Evolutionary conservation across 92 coral and sea anemone species (phyloP).

Genomic region (Porites evermanni): DNA sequence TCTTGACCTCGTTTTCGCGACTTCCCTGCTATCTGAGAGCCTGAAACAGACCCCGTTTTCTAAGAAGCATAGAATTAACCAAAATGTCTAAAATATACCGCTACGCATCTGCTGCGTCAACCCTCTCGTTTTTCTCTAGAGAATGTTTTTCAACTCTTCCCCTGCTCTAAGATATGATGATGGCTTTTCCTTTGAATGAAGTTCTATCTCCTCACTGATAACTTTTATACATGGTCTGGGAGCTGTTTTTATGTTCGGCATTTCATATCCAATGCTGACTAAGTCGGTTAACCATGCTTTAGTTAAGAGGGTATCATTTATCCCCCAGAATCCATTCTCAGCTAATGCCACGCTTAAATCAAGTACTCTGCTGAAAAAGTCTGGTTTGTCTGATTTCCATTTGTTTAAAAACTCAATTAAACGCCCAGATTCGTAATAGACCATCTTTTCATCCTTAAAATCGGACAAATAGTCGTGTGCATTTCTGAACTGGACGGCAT

Average conservation of each 20-base stretch:
- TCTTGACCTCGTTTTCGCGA: too few species aligned
- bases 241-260: conserved; percentile 61
- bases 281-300: conserved; percentile 96
- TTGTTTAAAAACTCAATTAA: conserved; percentile 76
- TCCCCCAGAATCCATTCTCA: conserved; percentile 72
- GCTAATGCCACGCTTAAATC: conserved; percentile 87
- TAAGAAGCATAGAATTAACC: too few species aligned
- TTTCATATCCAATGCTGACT: conserved; percentile 83
- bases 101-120: too few species aligned
- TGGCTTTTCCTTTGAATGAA: conserved; percentile 75
- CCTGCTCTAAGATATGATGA: conserved; percentile 83
- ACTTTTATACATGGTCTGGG: conserved; percentile 67
- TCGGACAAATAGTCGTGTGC: conserved; percentile 93
- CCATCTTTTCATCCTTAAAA: conserved; percentile 86
- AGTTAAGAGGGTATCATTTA: conserved; percentile 79
- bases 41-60: too few species aligned
- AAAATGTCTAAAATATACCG: too few species aligned
- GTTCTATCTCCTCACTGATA: conserved; percentile 19
- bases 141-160: conserved; percentile 27
- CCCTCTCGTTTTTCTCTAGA: not conserved
- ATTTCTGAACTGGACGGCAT: conserved; percentile 88
- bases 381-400: conserved; percentile 80
- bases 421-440: conserved; percentile 87
- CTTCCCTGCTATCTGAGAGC: too few species aligned
- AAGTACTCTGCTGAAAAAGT: conserved; percentile 83